Base-by-base conservation (phyloP, 2,888 invertebrate genomes). In the Platycnemis pennipes region DNA sequence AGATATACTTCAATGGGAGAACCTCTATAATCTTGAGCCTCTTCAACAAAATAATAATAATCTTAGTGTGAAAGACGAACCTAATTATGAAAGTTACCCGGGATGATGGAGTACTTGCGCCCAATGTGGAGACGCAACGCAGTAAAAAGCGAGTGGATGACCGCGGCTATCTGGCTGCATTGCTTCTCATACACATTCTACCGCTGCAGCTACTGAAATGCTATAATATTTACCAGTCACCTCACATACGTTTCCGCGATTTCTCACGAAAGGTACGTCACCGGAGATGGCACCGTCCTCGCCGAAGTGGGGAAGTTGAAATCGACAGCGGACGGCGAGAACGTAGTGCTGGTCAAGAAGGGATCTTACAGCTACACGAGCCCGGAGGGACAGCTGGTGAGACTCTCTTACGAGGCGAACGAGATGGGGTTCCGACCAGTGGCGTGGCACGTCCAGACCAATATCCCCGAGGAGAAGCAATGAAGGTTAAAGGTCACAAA, bases 401-500 rank as follows among this genome's bases (percentile, higher is more conserved):
- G 49, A n/a, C 91, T 91, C 69, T 42, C 91, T 16, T 91, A 91
- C 91, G 91, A 69, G 26, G 91, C 91, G 42, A 69, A 91, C 91
- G 91, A 91, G 44, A 63, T 44, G 44, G 91, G 91, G 26, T 91
- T 91, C 44, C 91, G 91, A 1, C 91, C 91, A n/a, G 44, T 91
- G 44, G 56, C 91, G 19, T 49, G 91, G 26, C 31, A 44, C 77
- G 77, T 77, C 44, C n/a, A 42, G 11, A 45, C 45, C 1, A 31
- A 8, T 19, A 7, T 44, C 45, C 2, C 56, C 1, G 19, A 77
- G 37, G 56, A 42, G 56, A 63, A 91, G 63, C 91, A 91, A 91
- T 91, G 91, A 91, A 91, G 91, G 91, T 91, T 69, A 63, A 91
- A 63, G 91, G 91, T 91, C 91, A 56, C 91, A 44, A 56, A 26